Evolutionary conservation across 2,113 vertebrate species (phyloP).

Genomic region (Rhynchomys soricoides): DNA sequence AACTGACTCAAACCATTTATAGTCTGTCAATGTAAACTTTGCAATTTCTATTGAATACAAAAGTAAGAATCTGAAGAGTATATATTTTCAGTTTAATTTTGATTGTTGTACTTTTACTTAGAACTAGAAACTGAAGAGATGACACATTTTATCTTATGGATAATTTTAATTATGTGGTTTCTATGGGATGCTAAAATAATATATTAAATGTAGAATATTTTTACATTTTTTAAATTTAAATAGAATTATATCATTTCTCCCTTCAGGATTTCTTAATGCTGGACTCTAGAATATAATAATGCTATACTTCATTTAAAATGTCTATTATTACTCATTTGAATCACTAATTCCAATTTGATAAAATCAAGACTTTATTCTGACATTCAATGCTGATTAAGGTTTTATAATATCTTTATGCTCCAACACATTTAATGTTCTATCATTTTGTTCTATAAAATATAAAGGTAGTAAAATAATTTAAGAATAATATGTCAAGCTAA

Average conservation of each 20-base stretch:
- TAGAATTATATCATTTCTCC: neutral
- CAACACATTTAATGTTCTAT: neutral
- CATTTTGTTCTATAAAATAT: neutral
- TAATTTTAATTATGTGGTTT: conserved; percentile 38
- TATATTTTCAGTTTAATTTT: neutral
- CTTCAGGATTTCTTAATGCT: neutral
- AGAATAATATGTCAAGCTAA: neutral
- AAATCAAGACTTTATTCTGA: conserved; percentile 4
- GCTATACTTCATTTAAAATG: neutral
- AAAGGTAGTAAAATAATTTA: neutral
- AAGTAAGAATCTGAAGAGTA: neutral
- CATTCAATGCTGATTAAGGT: conserved; percentile 39
- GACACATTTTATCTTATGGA: neutral
- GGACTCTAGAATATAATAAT: neutral
- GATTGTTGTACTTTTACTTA: conserved; percentile 11
- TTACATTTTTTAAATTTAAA: neutral
- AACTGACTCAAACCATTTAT: neutral
- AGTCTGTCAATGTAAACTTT: neutral
- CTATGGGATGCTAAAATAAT: neutral
- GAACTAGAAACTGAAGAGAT: neutral
- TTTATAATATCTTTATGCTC: neutral
- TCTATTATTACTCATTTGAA: neutral
- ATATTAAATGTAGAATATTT: neutral
- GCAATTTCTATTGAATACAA: neutral
- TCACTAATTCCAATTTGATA: conserved; percentile 13